Conservation (phyloP, 2,888 invertebrate species). For the Meandrusa payeni region DNA sequence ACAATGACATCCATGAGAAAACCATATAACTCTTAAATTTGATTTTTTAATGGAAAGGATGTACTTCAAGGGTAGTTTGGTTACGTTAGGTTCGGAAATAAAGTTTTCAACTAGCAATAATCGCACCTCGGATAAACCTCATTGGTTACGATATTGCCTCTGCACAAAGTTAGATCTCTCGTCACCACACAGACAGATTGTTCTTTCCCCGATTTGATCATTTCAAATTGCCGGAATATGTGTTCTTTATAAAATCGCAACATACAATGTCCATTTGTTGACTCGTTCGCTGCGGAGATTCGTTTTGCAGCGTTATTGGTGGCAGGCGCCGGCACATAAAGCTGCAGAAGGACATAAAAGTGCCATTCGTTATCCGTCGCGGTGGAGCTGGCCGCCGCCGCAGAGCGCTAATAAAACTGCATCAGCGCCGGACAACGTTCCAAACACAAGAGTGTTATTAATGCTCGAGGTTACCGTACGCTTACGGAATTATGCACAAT, state of each 20-base stretch:
- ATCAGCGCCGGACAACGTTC: background rate
- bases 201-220: too few relatives aligned
- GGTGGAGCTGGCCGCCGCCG: conserved; percentile 26
- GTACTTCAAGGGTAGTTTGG: too few relatives aligned
- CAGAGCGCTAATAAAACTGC: background rate
- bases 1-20: too few relatives aligned
- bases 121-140: conserved; percentile 89
- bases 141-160: conserved; percentile 93
- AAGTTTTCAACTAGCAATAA: conserved; percentile 97
- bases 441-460: too few relatives aligned
- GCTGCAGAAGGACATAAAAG: conserved; percentile 42
- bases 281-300: conserved; percentile 6
- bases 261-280: conserved; percentile 36
- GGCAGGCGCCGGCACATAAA: conserved; percentile 36
- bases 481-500: too few relatives aligned
- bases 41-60: too few relatives aligned
- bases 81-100: too few relatives aligned
- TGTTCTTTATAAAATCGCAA: too few relatives aligned
- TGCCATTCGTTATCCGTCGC: conserved; percentile 40
- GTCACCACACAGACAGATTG: too few relatives aligned
- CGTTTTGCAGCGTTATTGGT: conserved; percentile 8
- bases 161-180: conserved; percentile 94
- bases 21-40: too few relatives aligned
- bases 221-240: too few relatives aligned
- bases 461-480: too few relatives aligned